These are phyloP conservation scores for Andrena dorsata DNA, from an alignment of 2,888 invertebrate species.

Conservation along the genomic window DNA sequence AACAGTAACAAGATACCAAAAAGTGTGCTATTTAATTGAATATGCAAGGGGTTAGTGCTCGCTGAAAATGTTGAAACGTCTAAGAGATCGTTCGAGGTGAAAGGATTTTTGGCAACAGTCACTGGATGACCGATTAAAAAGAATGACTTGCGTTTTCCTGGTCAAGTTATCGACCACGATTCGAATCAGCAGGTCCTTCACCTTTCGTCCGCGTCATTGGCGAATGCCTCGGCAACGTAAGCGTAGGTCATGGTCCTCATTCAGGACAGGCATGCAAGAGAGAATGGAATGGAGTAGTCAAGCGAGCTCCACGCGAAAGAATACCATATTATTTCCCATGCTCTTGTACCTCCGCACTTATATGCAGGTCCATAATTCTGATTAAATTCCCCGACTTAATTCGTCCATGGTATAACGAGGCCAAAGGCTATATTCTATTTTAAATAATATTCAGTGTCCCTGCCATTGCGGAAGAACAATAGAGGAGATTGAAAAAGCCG, in stretches of 20 bases:
- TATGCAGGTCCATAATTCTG: no score
- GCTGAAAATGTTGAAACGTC: neutral
- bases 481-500: neutral
- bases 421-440: no score
- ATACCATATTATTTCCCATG: no score
- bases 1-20: no score
- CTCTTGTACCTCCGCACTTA: no score
- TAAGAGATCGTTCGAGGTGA: neutral
- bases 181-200: conserved; percentile 28
- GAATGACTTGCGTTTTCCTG: conserved; percentile 1
- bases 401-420: no score
- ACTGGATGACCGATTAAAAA: neutral
- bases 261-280: neutral
- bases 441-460: neutral
- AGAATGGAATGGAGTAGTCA: neutral
- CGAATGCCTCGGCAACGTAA: conserved; percentile 21
- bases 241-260: conserved; percentile 41
- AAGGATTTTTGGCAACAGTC: neutral
- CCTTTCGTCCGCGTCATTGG: conserved; percentile 35
- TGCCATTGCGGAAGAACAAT: neutral
- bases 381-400: no score
- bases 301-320: neutral
- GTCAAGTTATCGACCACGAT: conserved; percentile 11
- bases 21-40: no score
- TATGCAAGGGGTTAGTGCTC: neutral